Conservation (phyloP, 2,113 vertebrate species). For the Naja naja region DNA sequence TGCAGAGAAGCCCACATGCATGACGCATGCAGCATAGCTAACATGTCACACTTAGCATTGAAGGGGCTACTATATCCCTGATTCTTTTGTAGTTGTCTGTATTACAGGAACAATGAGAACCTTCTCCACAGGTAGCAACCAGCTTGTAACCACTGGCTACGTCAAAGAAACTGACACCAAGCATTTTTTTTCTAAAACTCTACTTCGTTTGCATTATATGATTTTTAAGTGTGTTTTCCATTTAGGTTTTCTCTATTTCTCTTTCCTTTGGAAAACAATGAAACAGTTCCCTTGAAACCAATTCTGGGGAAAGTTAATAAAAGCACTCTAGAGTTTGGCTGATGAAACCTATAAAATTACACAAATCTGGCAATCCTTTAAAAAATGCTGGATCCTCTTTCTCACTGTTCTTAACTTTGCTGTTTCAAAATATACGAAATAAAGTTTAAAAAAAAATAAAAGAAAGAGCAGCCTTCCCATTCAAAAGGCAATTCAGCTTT, state of each 20-base stretch:
- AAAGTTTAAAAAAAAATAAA: background rate
- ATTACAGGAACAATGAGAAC: background rate
- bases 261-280: slow-evolving; percentile 5
- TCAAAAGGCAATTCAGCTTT: background rate
- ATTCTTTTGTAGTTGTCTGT: background rate
- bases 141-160: background rate
- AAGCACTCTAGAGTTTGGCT: background rate
- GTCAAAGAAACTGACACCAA: background rate
- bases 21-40: background rate
- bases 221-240: slow-evolving; percentile 25
- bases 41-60: background rate
- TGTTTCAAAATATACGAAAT: background rate
- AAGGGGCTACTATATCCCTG: background rate
- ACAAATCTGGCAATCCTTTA: background rate
- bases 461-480: background rate
- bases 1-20: background rate
- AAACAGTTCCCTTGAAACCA: slow-evolving; percentile 15
- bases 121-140: background rate
- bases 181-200: slow-evolving; percentile 8
- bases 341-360: slow-evolving; percentile 38
- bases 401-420: background rate
- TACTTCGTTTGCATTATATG: background rate
- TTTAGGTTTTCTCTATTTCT: slow-evolving; percentile 7
- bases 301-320: slow-evolving; percentile 44
- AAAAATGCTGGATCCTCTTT: background rate